phyloP scores from a whole-genome alignment of 2,797 vertebrate genomes.

The Lithobates sylvaticus region DNA sequence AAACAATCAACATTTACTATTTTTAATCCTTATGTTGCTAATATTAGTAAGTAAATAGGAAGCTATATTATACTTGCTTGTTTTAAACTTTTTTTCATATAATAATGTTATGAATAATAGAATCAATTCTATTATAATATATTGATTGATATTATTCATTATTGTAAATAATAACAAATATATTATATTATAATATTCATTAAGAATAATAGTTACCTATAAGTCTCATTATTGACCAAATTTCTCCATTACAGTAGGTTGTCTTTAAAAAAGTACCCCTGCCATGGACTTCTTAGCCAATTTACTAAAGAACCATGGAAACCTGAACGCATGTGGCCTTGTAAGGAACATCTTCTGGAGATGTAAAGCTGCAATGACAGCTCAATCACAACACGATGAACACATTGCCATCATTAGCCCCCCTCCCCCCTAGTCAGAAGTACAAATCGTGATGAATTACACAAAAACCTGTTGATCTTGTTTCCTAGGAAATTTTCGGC shows the following conservation, averaged over 20 bases:
- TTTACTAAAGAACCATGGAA: not conserved
- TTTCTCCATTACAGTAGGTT: not conserved
- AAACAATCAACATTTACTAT: no score
- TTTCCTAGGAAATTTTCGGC: constrained; percentile 51
- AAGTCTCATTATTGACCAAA: not conserved
- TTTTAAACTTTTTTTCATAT: no score
- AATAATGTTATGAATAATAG: no score
- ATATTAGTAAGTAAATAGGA: no score
- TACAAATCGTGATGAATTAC: constrained; percentile 51
- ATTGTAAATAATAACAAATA: no score
- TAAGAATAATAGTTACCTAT: not conserved
- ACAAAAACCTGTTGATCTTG: constrained; percentile 47
- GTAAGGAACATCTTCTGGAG: constrained; percentile 35
- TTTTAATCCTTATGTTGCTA: no score
- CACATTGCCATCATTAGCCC: constrained; percentile 27
- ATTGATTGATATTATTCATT: no score
- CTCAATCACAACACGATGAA: constrained; percentile 56
- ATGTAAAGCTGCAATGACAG: constrained; percentile 45
- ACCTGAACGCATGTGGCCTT: constrained; percentile 1
- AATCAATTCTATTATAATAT: no score
- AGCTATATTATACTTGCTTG: no score
- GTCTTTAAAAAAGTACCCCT: not conserved
- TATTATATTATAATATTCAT: no score
- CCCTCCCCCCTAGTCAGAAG: constrained; percentile 11
- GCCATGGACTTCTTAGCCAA: not conserved